Evolutionary conservation across 2,797 vertebrate genomes (phyloP), one percentile per base, ranked within the genome.

Genomic region (Chlorospingus flavigularis): DNA sequence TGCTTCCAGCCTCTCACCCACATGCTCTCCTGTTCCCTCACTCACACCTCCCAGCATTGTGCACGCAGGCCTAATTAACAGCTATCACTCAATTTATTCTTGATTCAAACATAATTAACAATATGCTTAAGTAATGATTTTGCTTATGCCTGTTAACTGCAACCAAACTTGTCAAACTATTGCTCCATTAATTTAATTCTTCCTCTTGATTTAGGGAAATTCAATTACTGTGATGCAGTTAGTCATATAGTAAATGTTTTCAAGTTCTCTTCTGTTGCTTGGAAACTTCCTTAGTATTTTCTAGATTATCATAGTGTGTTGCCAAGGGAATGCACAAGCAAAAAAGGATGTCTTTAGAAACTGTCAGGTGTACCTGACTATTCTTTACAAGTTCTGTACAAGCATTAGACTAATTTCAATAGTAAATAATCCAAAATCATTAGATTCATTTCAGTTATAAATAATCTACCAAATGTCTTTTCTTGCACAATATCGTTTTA

Each of bases 131-230:
- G 79, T 83, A 94, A 95, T 88, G 53, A 83, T 92, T 94, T 97
- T 97, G 72, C 65, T 92, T 86, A 91, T 93, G 92, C 81, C 75
- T 91, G 72, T 68, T 87, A 96, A 92, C 85, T 76, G 50, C 94
- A 91, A 72, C 86, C 92, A 93, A 92, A 90, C 65, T 94, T 96
- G 83, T 95, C 92, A 92, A 92, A 95, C 92, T 94, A 7, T 73
- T 91, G 95, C 95, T 97, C 87, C 91, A 95, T 94, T 97, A 96
- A 97, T 97, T 97, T 92, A 86, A 54, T 94, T 90, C 90, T 91
- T 95, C 75, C 81, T 96, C 94, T 90, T 86, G 94, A 87, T 96
- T 96, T 92, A 75, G 61, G 48, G 70, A 85, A 96, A 97, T 95
- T 96, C 87, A 79, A 67, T 96, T 97, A 60, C 78, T 63, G 15